Base-by-base conservation (phyloP, 2,888 invertebrate species). In the Coleophora flavipennella region DNA sequence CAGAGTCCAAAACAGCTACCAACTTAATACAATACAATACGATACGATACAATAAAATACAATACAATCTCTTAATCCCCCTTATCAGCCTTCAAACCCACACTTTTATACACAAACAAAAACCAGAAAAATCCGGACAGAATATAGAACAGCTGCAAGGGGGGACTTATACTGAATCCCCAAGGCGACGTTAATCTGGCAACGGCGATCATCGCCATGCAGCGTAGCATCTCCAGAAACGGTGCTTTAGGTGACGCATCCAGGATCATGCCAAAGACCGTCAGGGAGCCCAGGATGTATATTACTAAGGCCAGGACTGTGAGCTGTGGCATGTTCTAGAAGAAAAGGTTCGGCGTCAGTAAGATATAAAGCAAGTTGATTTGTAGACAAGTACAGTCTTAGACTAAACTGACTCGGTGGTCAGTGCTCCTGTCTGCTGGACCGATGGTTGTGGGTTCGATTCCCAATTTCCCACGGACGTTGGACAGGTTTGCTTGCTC, bases 261-360 rank as follows among this genome's bases (percentile, higher is more conserved):
- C 48, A 91, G 85, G 25, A 91, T 67, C 75, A 91, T 81, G 2
- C 91, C 91, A 43, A 91, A 89, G 9, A 87, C 81, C 0, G 88
- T 89, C 12, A 91, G 67, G 0, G 90, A 88, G 9, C 81, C 83
- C 25, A 91, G 72, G 43, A 91, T 88, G 70, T 89, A 90, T 9
- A 79, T 40, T 1, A 88, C 85, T 42, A 86, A 77, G 4, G 75
- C 60, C 13, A 85, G 56, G 1, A 88, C 86, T 8, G 81, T 69
- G 1, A 80, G 28, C 31, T 86, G 85, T 48, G 76, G 78, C 53
- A 88, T 69, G 4, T 73, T 72, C 90, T 90, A 83, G 47, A 65
- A 58, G 51, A 41, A 47, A 36, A 39, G 36, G 20, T 20, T 20
- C 6, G 20, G 20, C 3, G 6, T 20, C 6, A 20, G 20, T 20